These are phyloP conservation scores for Megaustenia siamemsis DNA, from an alignment of 2,888 invertebrate species.

Conservation along the genomic window DNA sequence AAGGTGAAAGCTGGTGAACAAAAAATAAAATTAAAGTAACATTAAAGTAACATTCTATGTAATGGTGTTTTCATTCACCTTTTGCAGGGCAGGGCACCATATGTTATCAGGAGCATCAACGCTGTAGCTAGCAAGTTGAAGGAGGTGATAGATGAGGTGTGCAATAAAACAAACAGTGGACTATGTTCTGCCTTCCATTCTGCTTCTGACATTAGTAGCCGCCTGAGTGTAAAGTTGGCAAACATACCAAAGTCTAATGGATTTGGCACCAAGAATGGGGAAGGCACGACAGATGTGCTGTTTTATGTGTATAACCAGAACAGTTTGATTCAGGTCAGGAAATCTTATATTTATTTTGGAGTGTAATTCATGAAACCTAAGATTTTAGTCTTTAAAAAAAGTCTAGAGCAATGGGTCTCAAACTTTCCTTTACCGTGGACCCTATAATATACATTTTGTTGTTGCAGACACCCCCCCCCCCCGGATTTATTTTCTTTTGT, in stretches of 20 bases:
- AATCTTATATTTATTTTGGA: not conserved
- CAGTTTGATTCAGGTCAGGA: not conserved
- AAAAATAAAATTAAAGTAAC: too few species aligned
- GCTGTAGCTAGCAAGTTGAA: slow-evolving; percentile 76
- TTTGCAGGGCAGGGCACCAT: slow-evolving; percentile 59
- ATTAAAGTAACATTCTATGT: too few species aligned
- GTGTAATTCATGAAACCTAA: not conserved
- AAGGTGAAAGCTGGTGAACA: too few species aligned
- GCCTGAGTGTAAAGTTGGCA: slow-evolving; percentile 37
- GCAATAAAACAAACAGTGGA: slow-evolving; percentile 60
- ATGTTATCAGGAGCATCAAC: slow-evolving; percentile 73
- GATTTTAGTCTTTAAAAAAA: too few species aligned
- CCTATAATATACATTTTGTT: too few species aligned
- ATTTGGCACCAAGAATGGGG: slow-evolving; percentile 64
- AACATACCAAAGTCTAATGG: slow-evolving; percentile 51
- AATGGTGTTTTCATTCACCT: not conserved
- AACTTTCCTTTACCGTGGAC: too few species aligned
- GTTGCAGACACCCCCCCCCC: too few species aligned
- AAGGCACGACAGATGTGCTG: slow-evolving; percentile 60
- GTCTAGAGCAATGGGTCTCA: too few species aligned
- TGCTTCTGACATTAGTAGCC: slow-evolving; percentile 20
- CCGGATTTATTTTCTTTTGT: too few species aligned
- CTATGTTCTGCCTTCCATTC: slow-evolving; percentile 56
- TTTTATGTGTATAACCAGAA: slow-evolving; percentile 63
- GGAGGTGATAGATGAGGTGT: slow-evolving; percentile 69